Evolutionary conservation across 2,797 vertebrate species (phyloP), one percentile per base, ranked within the genome.

Genomic region (Acipenser transmontanus): DNA sequence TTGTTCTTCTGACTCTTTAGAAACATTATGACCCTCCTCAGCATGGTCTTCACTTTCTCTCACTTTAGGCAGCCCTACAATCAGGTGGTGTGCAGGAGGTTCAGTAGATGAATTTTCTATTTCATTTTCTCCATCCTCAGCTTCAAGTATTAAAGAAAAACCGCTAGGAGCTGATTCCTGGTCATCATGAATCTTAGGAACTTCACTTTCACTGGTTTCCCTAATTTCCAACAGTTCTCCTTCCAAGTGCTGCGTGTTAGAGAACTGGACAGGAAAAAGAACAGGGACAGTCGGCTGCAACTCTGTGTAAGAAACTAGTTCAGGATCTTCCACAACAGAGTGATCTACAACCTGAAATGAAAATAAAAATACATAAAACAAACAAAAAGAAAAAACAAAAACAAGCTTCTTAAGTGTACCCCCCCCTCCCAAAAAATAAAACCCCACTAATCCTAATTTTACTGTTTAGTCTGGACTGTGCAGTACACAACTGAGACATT

Each of bases 121-220:
- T 47, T 71, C 71, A 12, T 77, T 67, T 61, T 81, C 87, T 8
- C 86, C 91, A 66, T 91, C 92, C 54, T 95, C 94, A 72, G 89
- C 79, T 76, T 98, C 94, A 78, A 97, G 73, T 77, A 95, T 89
- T 68, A 98, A 90, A 14, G 90, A 92, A 81, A 98, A 97, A 75
- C 81, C 81, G 71, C 82, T 80, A 3, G 89, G 88, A 68, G 82
- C 54, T 20, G 84, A 76, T 34, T 34, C 34, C 34, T 34, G 34
- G 34, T 89, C 87, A 6, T 85, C 91, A 7, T 87, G 84, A 65
- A 76, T 78, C 67, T 87, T 85, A 63, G 77, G 74, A 12, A 78
- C 59, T 49, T 82, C 81, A n/a, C 73, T 70, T 59, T 87, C 86
- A 63, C 11, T 64, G 1, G 77, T 57, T 34, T 87, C 85, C 68